These are phyloP conservation scores for Amphimallon solstitiale DNA, from an alignment of 2,888 invertebrate genomes.

Conservation along the genomic window DNA sequence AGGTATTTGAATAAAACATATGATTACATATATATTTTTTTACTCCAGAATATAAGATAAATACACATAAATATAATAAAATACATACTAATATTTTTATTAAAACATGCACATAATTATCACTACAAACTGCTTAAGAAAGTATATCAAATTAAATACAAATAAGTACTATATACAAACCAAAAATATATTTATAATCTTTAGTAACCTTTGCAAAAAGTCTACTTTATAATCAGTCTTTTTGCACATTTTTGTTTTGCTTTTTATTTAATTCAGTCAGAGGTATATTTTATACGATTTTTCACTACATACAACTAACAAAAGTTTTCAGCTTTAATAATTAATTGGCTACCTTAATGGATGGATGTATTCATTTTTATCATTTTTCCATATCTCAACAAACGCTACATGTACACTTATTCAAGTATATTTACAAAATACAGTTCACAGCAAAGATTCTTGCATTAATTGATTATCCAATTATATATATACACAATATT, in stretches of 20 bases:
- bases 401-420: background rate
- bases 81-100: constrained; percentile 49
- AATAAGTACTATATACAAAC: constrained; percentile 31
- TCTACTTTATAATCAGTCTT: constrained; percentile 48
- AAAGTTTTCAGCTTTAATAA: background rate
- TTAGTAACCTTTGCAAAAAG: constrained; percentile 42
- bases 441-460: constrained; percentile 2
- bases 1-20: constrained; percentile 23
- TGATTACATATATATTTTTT: constrained; percentile 38
- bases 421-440: constrained; percentile 23
- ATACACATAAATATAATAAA: constrained; percentile 52
- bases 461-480: background rate
- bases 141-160: constrained; percentile 29
- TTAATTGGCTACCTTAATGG: constrained; percentile 40
- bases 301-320: constrained; percentile 22
- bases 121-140: constrained; percentile 26
- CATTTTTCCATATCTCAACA: constrained; percentile 6
- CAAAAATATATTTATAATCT: constrained; percentile 25
- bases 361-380: constrained; percentile 34
- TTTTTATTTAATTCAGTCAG: constrained; percentile 44
- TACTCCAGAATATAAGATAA: constrained; percentile 48
- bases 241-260: constrained; percentile 44
- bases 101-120: constrained; percentile 43
- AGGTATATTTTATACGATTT: constrained; percentile 43
- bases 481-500: background rate